Evolutionary conservation across 2,113 vertebrate genomes (phyloP).

Genomic region (Opisthocomus hoazin): DNA sequence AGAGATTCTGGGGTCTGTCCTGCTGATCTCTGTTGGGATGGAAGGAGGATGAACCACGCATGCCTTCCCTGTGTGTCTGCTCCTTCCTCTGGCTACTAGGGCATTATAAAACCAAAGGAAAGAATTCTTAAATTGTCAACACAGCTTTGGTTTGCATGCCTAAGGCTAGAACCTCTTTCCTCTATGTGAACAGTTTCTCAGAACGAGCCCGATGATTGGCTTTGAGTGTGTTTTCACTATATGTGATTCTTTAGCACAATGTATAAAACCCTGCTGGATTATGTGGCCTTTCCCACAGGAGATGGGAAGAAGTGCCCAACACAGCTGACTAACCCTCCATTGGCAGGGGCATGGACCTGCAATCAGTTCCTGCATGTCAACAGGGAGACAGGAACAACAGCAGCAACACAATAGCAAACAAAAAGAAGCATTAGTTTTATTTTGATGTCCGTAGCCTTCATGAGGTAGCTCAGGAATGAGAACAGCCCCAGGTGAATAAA

Average conservation of each 20-base stretch:
- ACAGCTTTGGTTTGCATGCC: neutral
- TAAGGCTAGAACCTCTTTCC: neutral
- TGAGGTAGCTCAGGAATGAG: neutral
- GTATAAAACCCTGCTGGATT: neutral
- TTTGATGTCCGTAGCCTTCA: neutral
- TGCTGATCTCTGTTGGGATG: neutral
- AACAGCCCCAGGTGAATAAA: neutral
- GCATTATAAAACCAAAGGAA: neutral
- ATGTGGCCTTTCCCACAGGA: neutral
- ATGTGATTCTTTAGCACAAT: neutral
- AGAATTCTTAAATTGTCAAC: neutral
- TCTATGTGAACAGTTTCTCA: neutral
- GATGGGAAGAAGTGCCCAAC: neutral
- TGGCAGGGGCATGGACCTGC: neutral
- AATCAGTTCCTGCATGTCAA: neutral
- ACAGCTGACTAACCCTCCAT: neutral
- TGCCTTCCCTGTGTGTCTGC: neutral
- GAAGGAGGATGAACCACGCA: neutral
- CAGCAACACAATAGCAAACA: neutral
- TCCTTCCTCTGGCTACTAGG: neutral
- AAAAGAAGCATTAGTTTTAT: neutral
- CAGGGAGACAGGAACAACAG: neutral
- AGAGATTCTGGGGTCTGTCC: neutral
- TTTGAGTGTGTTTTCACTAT: neutral
- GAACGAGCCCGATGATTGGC: neutral